Evolutionary conservation across 2,113 vertebrate genomes (phyloP).

Genomic region (Scartelaos histophorus): DNA sequence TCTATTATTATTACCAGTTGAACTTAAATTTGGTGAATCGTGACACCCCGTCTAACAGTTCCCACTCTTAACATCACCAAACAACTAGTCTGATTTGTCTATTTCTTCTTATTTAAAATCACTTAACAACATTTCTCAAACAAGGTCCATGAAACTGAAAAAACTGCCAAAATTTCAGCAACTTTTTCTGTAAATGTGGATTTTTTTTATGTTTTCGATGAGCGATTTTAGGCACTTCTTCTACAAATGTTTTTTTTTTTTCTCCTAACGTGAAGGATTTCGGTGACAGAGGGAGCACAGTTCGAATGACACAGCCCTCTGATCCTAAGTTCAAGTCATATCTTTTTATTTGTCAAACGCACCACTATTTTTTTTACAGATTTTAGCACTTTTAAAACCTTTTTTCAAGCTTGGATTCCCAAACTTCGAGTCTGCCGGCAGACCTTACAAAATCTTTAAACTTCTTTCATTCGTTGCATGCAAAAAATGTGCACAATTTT

Average conservation of each 20-base stretch:
- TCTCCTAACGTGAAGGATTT: conserved; percentile 78
- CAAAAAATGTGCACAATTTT: conserved; percentile 39
- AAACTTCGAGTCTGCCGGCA: conserved; percentile 73
- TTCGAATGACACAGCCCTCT: conserved; percentile 71
- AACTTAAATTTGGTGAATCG: not conserved
- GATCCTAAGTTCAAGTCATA: conserved; percentile 66
- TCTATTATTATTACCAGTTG: too few species aligned
- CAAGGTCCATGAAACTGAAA: conserved; percentile 12
- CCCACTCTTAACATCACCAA: conserved; percentile 60
- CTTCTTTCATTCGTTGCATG: conserved; percentile 38
- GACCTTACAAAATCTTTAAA: conserved; percentile 52
- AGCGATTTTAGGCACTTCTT: conserved; percentile 81
- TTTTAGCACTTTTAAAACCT: conserved; percentile 59
- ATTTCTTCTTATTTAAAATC: conserved; percentile 53
- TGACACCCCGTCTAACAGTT: conserved; percentile 22
- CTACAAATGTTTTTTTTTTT: conserved; percentile 63
- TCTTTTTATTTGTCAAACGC: conserved; percentile 59
- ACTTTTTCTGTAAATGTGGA: conserved; percentile 19
- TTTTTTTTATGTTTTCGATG: conserved; percentile 44
- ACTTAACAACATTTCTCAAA: conserved; percentile 52
- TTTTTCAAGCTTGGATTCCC: conserved; percentile 21
- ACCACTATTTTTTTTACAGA: conserved; percentile 37
- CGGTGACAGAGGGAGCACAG: conserved; percentile 61
- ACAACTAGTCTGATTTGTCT: conserved; percentile 70
- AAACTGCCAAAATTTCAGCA: conserved; percentile 35